Evolutionary conservation across 2,797 vertebrate genomes (phyloP).

Genomic region (Parotocinclus haroldoi): DNA sequence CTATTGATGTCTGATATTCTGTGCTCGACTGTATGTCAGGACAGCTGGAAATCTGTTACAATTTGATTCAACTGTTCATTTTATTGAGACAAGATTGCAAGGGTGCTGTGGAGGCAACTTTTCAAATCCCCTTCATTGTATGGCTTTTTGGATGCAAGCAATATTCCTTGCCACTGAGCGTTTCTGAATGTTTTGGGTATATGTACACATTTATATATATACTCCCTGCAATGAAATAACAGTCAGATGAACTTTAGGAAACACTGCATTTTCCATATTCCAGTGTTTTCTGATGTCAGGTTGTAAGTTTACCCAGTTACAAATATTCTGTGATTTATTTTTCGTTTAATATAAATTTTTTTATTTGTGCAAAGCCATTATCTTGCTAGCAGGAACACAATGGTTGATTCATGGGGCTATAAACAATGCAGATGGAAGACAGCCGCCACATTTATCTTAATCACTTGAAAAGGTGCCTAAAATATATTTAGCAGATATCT

Average conservation of each 20-base stretch:
- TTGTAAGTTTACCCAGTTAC: no score
- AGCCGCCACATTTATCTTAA: constrained; percentile 3
- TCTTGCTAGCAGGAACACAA: constrained; percentile 15
- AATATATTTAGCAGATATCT: no score
- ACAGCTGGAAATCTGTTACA: not conserved
- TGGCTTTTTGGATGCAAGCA: constrained; percentile 13
- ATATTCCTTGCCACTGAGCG: constrained; percentile 21
- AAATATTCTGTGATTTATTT: no score
- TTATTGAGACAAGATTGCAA: not conserved
- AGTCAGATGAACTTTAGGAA: no score
- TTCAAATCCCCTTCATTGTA: constrained; percentile 1
- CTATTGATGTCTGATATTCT: constrained; percentile 21
- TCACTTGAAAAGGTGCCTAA: no score
- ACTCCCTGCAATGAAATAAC: no score
- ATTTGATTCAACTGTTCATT: not conserved
- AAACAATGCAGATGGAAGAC: constrained; percentile 9
- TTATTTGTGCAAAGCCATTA: not conserved
- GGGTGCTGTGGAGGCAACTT: not conserved
- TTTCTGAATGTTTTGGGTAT: no score
- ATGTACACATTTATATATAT: no score
- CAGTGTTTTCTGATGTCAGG: no score
- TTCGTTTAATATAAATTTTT: no score
- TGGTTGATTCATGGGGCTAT: constrained; percentile 15
- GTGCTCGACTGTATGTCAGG: not conserved
- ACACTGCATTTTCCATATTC: no score